Percentiles rank a stretch among this genome's conserved stretches.
Evolutionary conservation across 2,113 vertebrate genomes (phyloP).

Genomic region (Ciconia stormi): DNA sequence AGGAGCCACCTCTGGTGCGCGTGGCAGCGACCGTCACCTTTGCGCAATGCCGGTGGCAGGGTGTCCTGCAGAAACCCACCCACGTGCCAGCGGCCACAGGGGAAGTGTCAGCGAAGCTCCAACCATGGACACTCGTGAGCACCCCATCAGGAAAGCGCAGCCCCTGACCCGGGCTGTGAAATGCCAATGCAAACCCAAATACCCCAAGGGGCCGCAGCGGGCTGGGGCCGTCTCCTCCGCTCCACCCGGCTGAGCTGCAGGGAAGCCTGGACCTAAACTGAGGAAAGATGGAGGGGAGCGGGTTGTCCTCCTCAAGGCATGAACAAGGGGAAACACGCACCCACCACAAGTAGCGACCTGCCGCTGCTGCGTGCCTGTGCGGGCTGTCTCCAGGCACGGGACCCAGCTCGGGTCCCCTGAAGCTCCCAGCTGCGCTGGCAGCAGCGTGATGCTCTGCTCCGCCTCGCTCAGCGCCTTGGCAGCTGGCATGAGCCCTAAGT

Average conservation of each 20-base stretch:
- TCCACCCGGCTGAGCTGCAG: not conserved
- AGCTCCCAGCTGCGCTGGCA: not conserved
- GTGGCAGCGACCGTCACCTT: not conserved
- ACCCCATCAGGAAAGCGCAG: not conserved
- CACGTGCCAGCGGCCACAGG: not conserved
- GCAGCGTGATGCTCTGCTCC: not conserved
- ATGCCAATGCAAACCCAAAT: not conserved
- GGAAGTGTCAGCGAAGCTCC: not conserved
- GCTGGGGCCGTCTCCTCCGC: not conserved
- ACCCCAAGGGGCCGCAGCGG: not conserved
- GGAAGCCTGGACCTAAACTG: not conserved
- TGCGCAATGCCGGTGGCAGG: fast-evolving
- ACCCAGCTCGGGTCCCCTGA: not conserved
- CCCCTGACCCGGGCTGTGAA: not conserved
- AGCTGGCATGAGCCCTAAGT: not conserved
- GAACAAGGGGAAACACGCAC: not conserved
- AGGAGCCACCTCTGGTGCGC: not conserved
- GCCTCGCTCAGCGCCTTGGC: not conserved
- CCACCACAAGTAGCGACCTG: not conserved
- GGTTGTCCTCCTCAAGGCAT: too few relatives aligned
- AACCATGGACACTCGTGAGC: not conserved
- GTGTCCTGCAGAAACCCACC: not conserved
- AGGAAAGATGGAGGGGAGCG: not conserved
- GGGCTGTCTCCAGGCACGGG: not conserved
- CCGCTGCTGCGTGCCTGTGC: fast-evolving